Evolutionary conservation across 2,113 vertebrate species (phyloP).

Genomic region (Oncorhynchus gorbuscha): DNA sequence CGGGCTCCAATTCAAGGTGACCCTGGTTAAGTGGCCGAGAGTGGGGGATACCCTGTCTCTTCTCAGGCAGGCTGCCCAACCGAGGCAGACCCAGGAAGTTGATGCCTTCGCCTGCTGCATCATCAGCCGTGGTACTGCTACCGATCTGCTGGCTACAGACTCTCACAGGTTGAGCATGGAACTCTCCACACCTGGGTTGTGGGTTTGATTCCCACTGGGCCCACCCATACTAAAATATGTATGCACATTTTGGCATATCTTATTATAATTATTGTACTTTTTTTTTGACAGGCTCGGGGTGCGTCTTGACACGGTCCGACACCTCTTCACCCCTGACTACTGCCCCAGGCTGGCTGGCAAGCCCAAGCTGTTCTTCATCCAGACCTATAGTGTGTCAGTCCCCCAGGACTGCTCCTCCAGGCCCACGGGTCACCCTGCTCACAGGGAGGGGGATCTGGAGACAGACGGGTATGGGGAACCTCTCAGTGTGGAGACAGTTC

Average conservation of each 20-base stretch:
- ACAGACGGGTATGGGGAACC: slow-evolving; percentile 22
- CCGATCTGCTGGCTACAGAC: slow-evolving; percentile 78
- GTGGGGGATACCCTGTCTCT: slow-evolving; percentile 8
- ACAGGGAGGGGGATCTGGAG: slow-evolving; percentile 65
- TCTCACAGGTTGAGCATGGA: background rate
- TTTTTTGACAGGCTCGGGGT: slow-evolving; percentile 50
- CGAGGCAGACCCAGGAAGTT: slow-evolving; percentile 54
- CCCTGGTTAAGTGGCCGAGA: slow-evolving; percentile 54
- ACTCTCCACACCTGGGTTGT: too few relatives aligned
- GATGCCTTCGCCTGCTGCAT: slow-evolving; percentile 84
- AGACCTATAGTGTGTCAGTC: slow-evolving; percentile 74
- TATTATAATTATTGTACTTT: too few relatives aligned
- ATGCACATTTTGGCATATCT: too few relatives aligned
- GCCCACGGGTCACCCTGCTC: background rate
- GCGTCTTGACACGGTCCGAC: slow-evolving; percentile 69
- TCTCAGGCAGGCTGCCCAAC: slow-evolving; percentile 54
- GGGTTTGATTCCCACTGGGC: too few relatives aligned
- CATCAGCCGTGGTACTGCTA: slow-evolving; percentile 78
- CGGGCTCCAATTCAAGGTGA: slow-evolving; percentile 74
- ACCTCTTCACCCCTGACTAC: slow-evolving; percentile 71
- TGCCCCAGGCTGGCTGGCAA: slow-evolving; percentile 84
- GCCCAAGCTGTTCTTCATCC: slow-evolving; percentile 94
- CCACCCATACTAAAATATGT: too few relatives aligned
- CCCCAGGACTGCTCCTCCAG: background rate
- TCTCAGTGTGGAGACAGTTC: slow-evolving; percentile 48